Percentiles rank a stretch among this genome's conserved stretches.
phyloP scores from a whole-genome alignment of 2,797 vertebrate genomes.

The Falco cherrug region DNA sequence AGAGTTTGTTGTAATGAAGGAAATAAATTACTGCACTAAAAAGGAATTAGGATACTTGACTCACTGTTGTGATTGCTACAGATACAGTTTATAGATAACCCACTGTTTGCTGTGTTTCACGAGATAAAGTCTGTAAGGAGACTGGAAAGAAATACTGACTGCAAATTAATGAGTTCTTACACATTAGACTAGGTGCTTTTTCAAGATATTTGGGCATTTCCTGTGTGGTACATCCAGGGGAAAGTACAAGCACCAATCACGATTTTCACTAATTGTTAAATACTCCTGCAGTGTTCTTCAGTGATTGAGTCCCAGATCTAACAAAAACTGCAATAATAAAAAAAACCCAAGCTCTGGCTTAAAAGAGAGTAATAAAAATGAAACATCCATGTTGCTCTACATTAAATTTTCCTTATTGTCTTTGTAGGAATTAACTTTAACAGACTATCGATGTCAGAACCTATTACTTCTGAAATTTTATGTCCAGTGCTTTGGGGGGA shows the following conservation, averaged over 20 bases:
- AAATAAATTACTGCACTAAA: neutral
- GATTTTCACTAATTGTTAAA: neutral
- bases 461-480: neutral
- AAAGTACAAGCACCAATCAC: neutral
- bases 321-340: neutral
- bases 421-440: neutral
- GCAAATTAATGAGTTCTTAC: neutral
- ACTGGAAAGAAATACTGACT: constrained; percentile 3
- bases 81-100: neutral
- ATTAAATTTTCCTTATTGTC: neutral
- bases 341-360: neutral
- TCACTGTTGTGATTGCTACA: neutral
- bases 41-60: neutral
- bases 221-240: neutral
- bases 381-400: neutral
- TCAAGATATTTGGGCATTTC: neutral
- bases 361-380: neutral
- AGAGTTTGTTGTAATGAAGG: neutral
- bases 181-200: neutral
- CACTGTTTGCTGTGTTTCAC: neutral
- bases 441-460: neutral
- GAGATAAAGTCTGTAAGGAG: neutral
- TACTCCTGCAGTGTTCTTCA: neutral
- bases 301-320: neutral
- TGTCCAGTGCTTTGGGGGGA: neutral